Conservation (phyloP, 2,888 invertebrate genomes). For the Xestia sexstrigata region DNA sequence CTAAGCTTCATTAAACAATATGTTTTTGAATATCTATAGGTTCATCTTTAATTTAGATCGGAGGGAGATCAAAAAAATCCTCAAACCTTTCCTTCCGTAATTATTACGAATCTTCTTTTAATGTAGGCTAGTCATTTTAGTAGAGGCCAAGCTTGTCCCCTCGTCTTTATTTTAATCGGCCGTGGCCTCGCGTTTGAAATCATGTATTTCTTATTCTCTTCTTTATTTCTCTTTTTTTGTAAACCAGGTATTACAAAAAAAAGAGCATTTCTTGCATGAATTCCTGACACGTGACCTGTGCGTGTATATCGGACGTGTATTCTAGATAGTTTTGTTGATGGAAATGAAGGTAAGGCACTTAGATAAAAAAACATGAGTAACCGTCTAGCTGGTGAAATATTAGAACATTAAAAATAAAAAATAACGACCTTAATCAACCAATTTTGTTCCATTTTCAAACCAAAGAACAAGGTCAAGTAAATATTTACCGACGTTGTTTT, state of each 20-base stretch:
- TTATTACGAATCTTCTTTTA: background rate
- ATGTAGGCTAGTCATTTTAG: background rate
- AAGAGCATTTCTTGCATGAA: background rate
- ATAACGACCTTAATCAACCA: conserved; percentile 3
- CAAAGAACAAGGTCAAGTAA: conserved; percentile 42
- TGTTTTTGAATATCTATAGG: background rate
- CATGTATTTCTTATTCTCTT: background rate
- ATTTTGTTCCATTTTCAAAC: conserved; percentile 21
- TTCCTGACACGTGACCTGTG: background rate
- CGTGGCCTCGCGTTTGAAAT: background rate
- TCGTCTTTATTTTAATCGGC: background rate
- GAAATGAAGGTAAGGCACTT: no score
- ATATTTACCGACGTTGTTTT: conserved; percentile 47
- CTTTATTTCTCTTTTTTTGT: no score
- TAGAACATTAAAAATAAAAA: conserved; percentile 5
- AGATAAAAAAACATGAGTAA: background rate
- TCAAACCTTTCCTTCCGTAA: no score
- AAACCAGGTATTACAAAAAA: background rate
- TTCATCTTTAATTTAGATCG: background rate
- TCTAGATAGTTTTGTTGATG: no score
- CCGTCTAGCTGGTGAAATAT: background rate
- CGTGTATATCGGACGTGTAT: no score
- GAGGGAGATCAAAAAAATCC: no score
- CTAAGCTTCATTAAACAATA: background rate
- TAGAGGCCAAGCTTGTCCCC: background rate